These are phyloP conservation scores for Isoperla grammatica DNA, from an alignment of 2,888 invertebrate genomes.

Conservation along the genomic window DNA sequence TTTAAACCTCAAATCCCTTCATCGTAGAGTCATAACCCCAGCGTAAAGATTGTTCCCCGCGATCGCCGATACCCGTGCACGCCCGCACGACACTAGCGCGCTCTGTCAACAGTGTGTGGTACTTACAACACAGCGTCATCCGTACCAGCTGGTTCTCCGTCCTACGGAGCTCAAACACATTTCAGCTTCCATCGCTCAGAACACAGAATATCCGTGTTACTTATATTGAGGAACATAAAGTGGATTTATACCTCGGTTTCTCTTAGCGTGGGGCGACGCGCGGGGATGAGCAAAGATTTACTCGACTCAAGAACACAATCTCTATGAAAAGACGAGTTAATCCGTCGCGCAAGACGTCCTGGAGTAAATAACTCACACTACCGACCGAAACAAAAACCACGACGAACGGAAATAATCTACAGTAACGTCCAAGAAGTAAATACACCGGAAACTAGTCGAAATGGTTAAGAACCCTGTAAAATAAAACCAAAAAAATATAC, in stretches of 20 bases:
- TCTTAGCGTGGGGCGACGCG: neutral
- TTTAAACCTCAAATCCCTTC: no score
- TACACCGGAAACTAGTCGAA: no score
- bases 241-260: neutral
- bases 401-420: no score
- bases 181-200: neutral
- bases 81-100: neutral
- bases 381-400: neutral
- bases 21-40: no score
- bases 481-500: constrained; percentile 12
- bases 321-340: neutral
- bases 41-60: no score
- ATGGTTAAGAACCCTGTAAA: neutral
- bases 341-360: neutral
- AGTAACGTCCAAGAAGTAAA: no score
- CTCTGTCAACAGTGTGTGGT: neutral
- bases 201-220: neutral
- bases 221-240: constrained; percentile 1
- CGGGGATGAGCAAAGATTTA: neutral
- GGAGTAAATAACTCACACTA: constrained; percentile 1
- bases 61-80: no score
- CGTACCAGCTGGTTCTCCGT: neutral
- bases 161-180: constrained; percentile 2
- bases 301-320: neutral
- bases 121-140: no score